Conservation (phyloP, 2,888 invertebrate species). For the Xiphydria camelus region DNA sequence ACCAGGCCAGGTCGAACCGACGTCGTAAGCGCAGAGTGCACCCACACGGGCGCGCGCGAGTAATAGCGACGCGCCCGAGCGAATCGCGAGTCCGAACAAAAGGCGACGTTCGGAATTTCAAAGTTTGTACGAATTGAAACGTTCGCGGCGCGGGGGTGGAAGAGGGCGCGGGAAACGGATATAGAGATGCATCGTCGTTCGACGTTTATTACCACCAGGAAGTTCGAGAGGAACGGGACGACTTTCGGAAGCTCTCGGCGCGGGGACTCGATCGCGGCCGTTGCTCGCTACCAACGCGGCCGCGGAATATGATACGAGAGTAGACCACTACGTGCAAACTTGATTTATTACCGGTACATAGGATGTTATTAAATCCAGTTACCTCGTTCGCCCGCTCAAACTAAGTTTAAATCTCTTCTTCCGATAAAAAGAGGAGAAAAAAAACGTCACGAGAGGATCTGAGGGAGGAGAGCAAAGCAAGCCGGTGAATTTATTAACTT, state of each 20-base stretch:
- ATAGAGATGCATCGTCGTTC: too few relatives aligned
- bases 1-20: neutral
- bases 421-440: slow-evolving; percentile 19
- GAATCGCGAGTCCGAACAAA: neutral
- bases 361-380: slow-evolving; percentile 50
- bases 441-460: slow-evolving; percentile 18
- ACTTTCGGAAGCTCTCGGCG: neutral
- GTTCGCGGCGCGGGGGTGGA: too few relatives aligned
- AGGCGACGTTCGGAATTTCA: too few relatives aligned
- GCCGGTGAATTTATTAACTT: slow-evolving; percentile 51
- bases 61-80: neutral
- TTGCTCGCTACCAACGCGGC: neutral
- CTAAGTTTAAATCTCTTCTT: slow-evolving; percentile 44
- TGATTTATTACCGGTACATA: slow-evolving; percentile 49
- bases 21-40: neutral
- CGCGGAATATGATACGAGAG: slow-evolving; percentile 17
- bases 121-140: too few relatives aligned
- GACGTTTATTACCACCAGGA: too few relatives aligned
- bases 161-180: too few relatives aligned
- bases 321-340: slow-evolving; percentile 44
- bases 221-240: too few relatives aligned
- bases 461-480: slow-evolving; percentile 20
- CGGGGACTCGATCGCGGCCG: neutral
- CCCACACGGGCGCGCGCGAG: too few relatives aligned
- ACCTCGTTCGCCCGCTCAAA: slow-evolving; percentile 41